phyloP scores from a whole-genome alignment of 2,113 vertebrate species.

The Gallinago paraguaiae region DNA sequence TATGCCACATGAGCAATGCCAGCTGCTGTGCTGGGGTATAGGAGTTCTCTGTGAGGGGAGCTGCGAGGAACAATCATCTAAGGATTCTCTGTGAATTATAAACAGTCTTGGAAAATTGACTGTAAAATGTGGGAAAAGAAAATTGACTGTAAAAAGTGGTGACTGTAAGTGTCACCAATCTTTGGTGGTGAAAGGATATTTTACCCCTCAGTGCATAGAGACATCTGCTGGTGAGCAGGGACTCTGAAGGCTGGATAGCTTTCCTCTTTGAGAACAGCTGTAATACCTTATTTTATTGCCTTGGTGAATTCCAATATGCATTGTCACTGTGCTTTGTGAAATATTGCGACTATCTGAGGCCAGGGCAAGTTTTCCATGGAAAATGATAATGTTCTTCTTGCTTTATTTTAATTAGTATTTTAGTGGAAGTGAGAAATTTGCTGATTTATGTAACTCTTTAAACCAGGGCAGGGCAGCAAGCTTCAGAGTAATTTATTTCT shows the following conservation, averaged over 20 bases:
- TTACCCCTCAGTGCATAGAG: not conserved
- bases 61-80: not conserved
- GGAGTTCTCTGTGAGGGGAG: not conserved
- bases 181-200: not conserved
- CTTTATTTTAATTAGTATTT: conserved; percentile 46
- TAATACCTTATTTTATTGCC: not conserved
- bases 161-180: no score
- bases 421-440: not conserved
- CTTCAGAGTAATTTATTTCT: conserved; percentile 48
- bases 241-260: not conserved
- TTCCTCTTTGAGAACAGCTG: not conserved
- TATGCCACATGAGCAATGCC: no score
- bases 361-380: not conserved
- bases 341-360: not conserved
- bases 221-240: not conserved
- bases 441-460: conserved; percentile 50
- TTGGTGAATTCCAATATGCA: not conserved
- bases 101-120: not conserved
- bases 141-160: no score
- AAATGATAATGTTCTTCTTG: conserved; percentile 36
- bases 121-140: not conserved
- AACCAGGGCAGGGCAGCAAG: conserved; percentile 13
- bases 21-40: not conserved
- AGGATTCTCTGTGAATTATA: not conserved
- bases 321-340: not conserved